Base-by-base conservation (phyloP, 2,113 vertebrate genomes). In the Labrus mixtus region DNA sequence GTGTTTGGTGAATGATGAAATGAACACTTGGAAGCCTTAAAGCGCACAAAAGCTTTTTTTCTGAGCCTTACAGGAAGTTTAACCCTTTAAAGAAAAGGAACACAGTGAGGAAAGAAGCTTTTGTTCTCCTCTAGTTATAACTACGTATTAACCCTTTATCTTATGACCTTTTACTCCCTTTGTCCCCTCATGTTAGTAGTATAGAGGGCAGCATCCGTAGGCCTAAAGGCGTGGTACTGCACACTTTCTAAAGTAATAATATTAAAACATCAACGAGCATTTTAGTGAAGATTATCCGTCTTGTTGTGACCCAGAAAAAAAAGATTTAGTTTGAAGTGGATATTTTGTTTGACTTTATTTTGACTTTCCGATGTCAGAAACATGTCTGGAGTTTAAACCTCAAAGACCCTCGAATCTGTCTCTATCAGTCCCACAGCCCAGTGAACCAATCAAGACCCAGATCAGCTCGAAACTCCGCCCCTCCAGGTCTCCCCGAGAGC, bases 1-100 rank as follows among this genome's bases (percentile, higher is more conserved):
- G 29, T 33, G 29, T 45, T 45, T 4, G 43, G 43, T 66, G 59
- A 74, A 63, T 54, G 68, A 63, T 20, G 41, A 71, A 25, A 90
- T 71, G 79, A 92, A 93, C 92, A 90, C 86, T 76, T 90, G 90
- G 87, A 91, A 94, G 93, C 93, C 92, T 95, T 94, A 93, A 94
- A 95, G 93, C 83, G 68, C 93, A 93, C 92, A 93, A 90, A 89
- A 91, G 90, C 90, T 92, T 95, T 92, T 86, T 81, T 89, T 88
- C 4, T 89, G 88, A 94, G 92, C 94, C 93, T 79, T 84, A 41
- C 39, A 88, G 48, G 48, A 51, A 51, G 78, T 82, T 61, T 55
- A 91, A 84, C 64, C 79, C 75, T 90, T 88, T 80, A 66, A 81
- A 65, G 50, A 63, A 83, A 85, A 91, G 79, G 56, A 67, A 70